Evolutionary conservation across 1,140 invertebrate species (phyloP), one percentile per base, ranked within the genome.

Genomic region (Bombus waltoni): DNA sequence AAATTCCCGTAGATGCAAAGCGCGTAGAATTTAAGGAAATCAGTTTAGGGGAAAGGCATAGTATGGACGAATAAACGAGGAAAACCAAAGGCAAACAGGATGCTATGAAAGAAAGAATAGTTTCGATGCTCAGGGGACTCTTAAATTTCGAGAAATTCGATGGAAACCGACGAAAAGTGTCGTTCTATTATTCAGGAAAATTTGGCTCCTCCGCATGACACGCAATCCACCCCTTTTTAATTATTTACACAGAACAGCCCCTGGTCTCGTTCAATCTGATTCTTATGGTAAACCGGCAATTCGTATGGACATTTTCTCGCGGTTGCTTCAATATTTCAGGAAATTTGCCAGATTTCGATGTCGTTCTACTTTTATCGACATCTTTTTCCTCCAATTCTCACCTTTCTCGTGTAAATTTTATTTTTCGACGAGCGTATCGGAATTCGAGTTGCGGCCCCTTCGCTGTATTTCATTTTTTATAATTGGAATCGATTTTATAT

Each of bases 231-330:
- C 75, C 74, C 76, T 88, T 65, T 72, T 93, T 88, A 93, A 92
- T 44, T 93, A 93, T 93, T 94, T 65, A 93, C 87, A 86, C 79
- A 85, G 82, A 93, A 87, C 87, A 91, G 91, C 82, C 82, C 85
- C 72, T 68, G 18, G 3, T 91, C 77, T 74, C 77, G 75, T 80
- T 87, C 86, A 68, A 89, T 83, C 88, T 83, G 87, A 92, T 90
- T 90, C 65, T 86, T 57, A 84, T 87, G 89, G 87, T 92, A 93
- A 94, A 93, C 90, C 88, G 76, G 86, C 93, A 81, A 93, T 94
- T 94, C 91, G 91, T 93, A 94, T 93, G 93, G 88, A 90, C 85
- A n/a, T 76, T 80, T 66, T 71, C 86, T 59, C 66, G 75, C 79
- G 76, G 83, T 68, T 82, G n/a, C 70, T 65, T 93, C 59, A 93